Percentiles rank a stretch among this genome's conserved stretches.
Conservation (phyloP, 1,140 invertebrate genomes). For the Formica selysi region DNA sequence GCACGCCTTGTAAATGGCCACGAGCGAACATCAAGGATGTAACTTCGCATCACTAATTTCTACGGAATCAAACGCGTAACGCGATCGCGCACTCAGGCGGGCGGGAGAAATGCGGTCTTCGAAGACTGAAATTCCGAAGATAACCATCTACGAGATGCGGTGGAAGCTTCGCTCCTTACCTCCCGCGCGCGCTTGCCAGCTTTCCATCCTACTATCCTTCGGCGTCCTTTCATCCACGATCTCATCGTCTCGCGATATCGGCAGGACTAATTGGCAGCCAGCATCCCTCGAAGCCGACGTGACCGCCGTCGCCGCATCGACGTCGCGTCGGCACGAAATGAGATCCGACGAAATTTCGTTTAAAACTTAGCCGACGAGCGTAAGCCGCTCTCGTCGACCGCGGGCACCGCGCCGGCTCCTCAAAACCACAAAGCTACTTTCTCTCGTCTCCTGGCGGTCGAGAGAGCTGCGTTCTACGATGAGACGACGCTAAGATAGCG, state of each 20-base stretch:
- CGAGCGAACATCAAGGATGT: slow-evolving; percentile 28
- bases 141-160: slow-evolving; percentile 58
- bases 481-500: slow-evolving; percentile 32
- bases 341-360: slow-evolving; percentile 80
- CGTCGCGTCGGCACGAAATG: slow-evolving; percentile 71
- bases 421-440: slow-evolving; percentile 80
- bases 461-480: slow-evolving; percentile 75
- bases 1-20: not conserved
- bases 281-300: slow-evolving; percentile 42
- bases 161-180: not conserved
- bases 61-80: slow-evolving; percentile 69
- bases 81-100: slow-evolving; percentile 66
- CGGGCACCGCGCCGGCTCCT: slow-evolving; percentile 36
- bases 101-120: slow-evolving; percentile 66
- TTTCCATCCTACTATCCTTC: slow-evolving; percentile 20
- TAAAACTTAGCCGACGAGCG: slow-evolving; percentile 76
- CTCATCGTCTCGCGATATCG: slow-evolving; percentile 65
- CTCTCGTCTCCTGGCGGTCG: slow-evolving; percentile 70
- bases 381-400: slow-evolving; percentile 59
- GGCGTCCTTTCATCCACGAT: slow-evolving; percentile 25
- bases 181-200: not conserved
- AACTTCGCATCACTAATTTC: slow-evolving; percentile 70
- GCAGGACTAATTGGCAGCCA: slow-evolving; percentile 68
- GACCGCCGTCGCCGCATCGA: slow-evolving; percentile 59
- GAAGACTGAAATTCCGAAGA: slow-evolving; percentile 57